A percentile compares a stretch with the other conserved stretches of the same genome.
phyloP scores from a whole-genome alignment of 2,888 invertebrate species.

The Notodonta ziczac region DNA sequence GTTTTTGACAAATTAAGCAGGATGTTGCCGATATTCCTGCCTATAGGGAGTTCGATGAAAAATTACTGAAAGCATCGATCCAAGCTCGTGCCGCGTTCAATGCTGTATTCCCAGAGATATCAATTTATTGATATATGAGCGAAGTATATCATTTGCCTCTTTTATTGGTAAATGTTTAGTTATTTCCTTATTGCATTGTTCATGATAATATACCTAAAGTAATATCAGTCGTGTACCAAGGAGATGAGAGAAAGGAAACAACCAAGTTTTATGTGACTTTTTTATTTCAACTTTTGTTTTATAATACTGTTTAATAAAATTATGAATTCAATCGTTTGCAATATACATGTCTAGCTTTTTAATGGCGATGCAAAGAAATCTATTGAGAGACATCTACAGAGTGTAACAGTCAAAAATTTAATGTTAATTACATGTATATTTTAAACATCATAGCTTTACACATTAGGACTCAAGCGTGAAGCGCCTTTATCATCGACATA shows the following conservation, averaged over 20 bases:
- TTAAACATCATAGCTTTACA: conserved; percentile 25
- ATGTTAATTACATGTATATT: conserved; percentile 32
- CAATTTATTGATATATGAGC: conserved; percentile 1
- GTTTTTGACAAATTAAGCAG: conserved; percentile 44
- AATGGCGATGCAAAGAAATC: conserved; percentile 31
- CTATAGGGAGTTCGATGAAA: conserved; percentile 25
- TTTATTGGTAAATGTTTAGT: conserved; percentile 8
- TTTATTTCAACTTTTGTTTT: conserved; percentile 28
- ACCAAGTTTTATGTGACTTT: conserved; percentile 22
- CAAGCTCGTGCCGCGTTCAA: conserved; percentile 1
- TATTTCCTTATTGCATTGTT: neutral
- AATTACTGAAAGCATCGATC: conserved; percentile 19
- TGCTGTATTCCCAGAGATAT: conserved; percentile 8
- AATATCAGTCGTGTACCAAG: neutral
- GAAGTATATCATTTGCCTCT: neutral
- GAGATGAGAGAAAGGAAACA: conserved; percentile 27
- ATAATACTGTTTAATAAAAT: conserved; percentile 23
- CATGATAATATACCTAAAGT: neutral
- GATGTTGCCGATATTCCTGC: conserved; percentile 35
- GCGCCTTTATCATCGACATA: conserved; percentile 28
- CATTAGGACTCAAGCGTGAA: conserved; percentile 27
- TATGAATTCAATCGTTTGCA: conserved; percentile 1
- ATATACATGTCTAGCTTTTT: conserved; percentile 22
- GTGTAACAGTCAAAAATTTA: conserved; percentile 33
- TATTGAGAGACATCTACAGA: conserved; percentile 34